A percentile compares a stretch with the other conserved stretches of the same genome.
phyloP scores from a whole-genome alignment of 2,888 invertebrate genomes.

The Sphaeridia pumilis region DNA sequence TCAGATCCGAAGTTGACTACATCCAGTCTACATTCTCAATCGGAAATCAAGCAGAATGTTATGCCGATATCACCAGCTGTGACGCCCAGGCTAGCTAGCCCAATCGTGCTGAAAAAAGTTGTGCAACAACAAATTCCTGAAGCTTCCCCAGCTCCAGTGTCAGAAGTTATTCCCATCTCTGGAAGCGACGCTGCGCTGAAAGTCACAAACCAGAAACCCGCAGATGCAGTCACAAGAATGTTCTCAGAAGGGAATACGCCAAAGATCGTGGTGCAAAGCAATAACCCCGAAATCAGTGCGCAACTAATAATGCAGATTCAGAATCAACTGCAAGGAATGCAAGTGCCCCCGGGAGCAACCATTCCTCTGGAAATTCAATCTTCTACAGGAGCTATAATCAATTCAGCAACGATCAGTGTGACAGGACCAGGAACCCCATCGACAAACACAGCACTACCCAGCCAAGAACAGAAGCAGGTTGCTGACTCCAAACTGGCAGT shows the following conservation, averaged over 20 bases:
- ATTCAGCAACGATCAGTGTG: background rate
- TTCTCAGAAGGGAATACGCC: conserved; percentile 75
- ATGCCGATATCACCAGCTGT: background rate
- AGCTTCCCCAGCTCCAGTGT: background rate
- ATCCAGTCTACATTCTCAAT: background rate
- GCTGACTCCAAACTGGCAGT: background rate
- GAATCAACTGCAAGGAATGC: conserved; percentile 51
- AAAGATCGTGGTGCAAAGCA: conserved; percentile 72
- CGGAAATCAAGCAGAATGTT: background rate
- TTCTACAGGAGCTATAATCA: background rate
- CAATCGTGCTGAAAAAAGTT: conserved; percentile 11
- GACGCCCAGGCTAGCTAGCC: background rate
- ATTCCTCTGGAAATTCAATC: conserved; percentile 13
- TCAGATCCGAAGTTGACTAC: background rate
- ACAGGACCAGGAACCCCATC: background rate
- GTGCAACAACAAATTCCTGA: conserved; percentile 1
- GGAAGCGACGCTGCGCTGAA: background rate
- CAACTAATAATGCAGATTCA: conserved; percentile 81
- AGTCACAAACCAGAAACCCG: conserved; percentile 11
- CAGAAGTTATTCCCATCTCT: background rate
- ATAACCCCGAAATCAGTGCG: conserved; percentile 67
- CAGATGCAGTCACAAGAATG: conserved; percentile 41
- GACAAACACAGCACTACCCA: no score
- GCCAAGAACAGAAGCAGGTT: no score
- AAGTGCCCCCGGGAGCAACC: conserved; percentile 9